These are phyloP conservation scores for Adrianichthys oophorus DNA, from an alignment of 2,797 vertebrate species.

Conservation along the genomic window DNA sequence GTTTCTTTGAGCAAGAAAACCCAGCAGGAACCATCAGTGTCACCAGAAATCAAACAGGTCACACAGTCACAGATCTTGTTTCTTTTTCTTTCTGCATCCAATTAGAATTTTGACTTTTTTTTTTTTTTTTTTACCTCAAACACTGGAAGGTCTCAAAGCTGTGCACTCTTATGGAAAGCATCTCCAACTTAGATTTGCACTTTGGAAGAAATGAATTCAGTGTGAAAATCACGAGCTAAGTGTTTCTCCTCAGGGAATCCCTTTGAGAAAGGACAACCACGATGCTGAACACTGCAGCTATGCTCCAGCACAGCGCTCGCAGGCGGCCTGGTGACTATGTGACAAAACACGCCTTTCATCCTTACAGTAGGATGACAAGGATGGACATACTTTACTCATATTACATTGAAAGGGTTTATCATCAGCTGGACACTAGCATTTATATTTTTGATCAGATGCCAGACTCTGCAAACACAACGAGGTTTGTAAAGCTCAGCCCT, in stretches of 20 bases:
- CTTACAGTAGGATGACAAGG: conserved; percentile 27
- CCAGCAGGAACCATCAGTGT: conserved; percentile 23
- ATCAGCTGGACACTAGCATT: conserved; percentile 45
- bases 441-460: conserved; percentile 36
- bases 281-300: conserved; percentile 38
- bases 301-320: conserved; percentile 42
- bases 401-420: conserved; percentile 43
- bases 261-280: conserved; percentile 45
- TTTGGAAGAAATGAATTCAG: conserved; percentile 62
- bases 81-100: not conserved
- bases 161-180: conserved; percentile 23
- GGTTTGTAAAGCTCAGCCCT: conserved; percentile 36
- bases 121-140: no score
- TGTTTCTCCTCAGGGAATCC: conserved; percentile 53
- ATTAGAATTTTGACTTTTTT: no score
- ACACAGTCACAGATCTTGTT: conserved; percentile 1
- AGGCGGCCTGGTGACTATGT: conserved; percentile 47
- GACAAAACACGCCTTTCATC: conserved; percentile 51
- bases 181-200: conserved; percentile 34
- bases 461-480: conserved; percentile 37
- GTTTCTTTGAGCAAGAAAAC: conserved; percentile 34
- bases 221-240: conserved; percentile 54
- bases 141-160: no score
- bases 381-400: conserved; percentile 34
- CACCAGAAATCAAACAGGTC: conserved; percentile 23